Evolutionary conservation across 2,113 vertebrate genomes (phyloP).

Genomic region (Amblyornis subalaris): DNA sequence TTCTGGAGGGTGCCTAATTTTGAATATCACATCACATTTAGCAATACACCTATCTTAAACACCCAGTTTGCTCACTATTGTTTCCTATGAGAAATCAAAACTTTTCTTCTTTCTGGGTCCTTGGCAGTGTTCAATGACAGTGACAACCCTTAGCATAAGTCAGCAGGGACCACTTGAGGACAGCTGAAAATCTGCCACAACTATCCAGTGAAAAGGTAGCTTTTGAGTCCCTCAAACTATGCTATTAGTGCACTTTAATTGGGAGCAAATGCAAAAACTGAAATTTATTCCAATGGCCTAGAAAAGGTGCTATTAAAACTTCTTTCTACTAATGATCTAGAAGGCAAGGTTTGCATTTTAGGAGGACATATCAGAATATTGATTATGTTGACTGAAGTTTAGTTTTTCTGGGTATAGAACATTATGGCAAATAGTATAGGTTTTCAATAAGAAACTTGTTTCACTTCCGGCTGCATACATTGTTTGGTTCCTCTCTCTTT

Average conservation of each 20-base stretch:
- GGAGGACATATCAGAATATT: background rate
- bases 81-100: background rate
- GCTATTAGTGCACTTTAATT: background rate
- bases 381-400: background rate
- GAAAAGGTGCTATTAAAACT: background rate
- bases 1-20: background rate
- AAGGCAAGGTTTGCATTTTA: background rate
- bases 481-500: background rate
- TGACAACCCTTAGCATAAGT: background rate
- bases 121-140: background rate
- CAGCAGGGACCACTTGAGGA: background rate
- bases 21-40: background rate
- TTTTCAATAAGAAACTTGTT: background rate
- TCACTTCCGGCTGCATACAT: background rate
- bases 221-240: background rate
- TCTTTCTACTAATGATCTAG: background rate
- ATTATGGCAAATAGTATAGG: background rate
- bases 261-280: background rate
- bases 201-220: background rate
- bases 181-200: background rate
- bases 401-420: background rate
- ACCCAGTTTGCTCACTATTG: fast-evolving
- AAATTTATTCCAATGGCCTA: background rate
- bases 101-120: background rate
- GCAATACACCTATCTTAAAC: background rate